A percentile compares a stretch with the other conserved stretches of the same genome.
These are phyloP conservation scores for Pyrrhosoma nymphula DNA, from an alignment of 2,888 invertebrate genomes.

Conservation along the genomic window DNA sequence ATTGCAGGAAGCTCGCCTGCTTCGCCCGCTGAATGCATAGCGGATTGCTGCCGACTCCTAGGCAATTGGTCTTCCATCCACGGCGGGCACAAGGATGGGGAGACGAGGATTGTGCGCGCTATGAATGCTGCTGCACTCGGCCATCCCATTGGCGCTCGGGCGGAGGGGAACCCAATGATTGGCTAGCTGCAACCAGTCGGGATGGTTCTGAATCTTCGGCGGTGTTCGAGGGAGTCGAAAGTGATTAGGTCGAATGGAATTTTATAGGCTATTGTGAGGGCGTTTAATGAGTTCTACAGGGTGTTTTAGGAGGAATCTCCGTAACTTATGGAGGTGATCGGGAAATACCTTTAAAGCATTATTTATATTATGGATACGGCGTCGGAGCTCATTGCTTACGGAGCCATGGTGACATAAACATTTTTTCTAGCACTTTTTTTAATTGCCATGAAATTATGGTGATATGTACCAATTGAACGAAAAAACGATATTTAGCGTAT, in stretches of 20 bases:
- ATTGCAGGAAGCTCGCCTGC: constrained; percentile 55
- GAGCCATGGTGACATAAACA: too few species aligned
- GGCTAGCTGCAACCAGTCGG: background rate
- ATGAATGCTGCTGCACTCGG: constrained; percentile 36
- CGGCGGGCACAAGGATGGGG: background rate
- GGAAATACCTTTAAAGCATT: too few species aligned
- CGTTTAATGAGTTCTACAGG: too few species aligned
- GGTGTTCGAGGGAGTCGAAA: background rate
- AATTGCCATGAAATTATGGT: too few species aligned
- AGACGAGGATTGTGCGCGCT: constrained; percentile 1
- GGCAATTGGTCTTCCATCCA: constrained; percentile 53
- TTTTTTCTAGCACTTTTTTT: too few species aligned
- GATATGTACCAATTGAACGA: too few species aligned
- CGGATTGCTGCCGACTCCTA: constrained; percentile 33
- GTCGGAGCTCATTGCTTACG: too few species aligned
- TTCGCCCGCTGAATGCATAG: constrained; percentile 37
- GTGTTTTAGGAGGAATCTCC: too few species aligned
- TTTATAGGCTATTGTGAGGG: too few species aligned
- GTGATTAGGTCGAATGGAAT: background rate
- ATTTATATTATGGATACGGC: too few species aligned
- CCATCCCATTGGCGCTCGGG: background rate
- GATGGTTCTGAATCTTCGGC: background rate
- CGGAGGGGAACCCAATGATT: background rate
- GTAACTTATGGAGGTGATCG: too few species aligned
- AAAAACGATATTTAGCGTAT: too few species aligned